Conservation (phyloP, 2,113 vertebrate genomes). For the Bolborhynchus lineola region DNA sequence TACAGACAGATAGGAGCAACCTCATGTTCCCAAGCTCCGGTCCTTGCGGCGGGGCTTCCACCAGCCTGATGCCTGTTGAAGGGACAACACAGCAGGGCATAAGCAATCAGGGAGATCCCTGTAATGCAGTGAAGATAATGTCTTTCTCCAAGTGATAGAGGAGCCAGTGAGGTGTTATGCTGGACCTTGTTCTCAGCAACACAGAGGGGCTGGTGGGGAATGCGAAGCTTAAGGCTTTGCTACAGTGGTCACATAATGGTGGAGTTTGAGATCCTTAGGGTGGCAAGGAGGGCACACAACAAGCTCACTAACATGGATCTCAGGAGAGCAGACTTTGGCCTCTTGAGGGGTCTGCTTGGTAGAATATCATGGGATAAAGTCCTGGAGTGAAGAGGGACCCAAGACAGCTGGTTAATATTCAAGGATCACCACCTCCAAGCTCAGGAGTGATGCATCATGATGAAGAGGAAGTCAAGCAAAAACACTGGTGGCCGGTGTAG, state of each 20-base stretch:
- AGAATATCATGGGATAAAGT: background rate
- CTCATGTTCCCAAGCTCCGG: background rate
- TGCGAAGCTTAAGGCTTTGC: background rate
- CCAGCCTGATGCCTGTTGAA: background rate
- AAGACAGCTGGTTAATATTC: background rate
- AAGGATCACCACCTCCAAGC: background rate
- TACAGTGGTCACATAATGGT: background rate
- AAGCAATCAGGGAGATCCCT: background rate
- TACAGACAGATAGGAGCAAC: background rate
- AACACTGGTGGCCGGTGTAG: background rate
- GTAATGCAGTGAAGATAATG: background rate
- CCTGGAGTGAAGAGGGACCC: background rate
- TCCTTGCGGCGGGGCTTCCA: background rate
- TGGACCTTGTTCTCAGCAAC: background rate
- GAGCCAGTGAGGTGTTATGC: background rate
- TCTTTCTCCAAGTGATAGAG: background rate
- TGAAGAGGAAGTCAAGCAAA: background rate
- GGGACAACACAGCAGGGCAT: background rate
- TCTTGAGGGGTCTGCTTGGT: background rate
- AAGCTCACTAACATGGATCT: accelerated
- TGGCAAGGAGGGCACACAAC: background rate
- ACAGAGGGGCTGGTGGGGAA: background rate
- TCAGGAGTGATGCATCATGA: background rate
- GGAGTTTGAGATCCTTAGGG: background rate
- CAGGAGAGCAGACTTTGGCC: background rate